Conservation (phyloP, 37 sponge, comb jelly and placozoan species). For the Ephydatia muelleri region DNA sequence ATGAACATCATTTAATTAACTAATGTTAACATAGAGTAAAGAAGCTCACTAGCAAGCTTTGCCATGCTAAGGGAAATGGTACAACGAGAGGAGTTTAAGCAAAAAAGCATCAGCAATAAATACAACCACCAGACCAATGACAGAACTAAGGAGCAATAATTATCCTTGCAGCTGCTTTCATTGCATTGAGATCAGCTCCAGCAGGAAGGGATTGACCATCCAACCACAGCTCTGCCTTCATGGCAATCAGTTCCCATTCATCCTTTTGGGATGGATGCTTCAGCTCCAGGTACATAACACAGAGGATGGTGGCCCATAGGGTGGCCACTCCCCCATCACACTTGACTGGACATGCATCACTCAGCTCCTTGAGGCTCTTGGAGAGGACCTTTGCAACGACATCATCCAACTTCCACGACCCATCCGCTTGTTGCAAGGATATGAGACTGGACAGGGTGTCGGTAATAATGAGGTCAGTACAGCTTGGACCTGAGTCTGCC, state of each 20-base stretch:
- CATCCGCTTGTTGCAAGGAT: slow-evolving; percentile 39
- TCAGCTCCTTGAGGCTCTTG: slow-evolving; percentile 20
- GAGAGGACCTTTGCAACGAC: slow-evolving; percentile 10
- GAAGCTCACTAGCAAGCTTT: too few relatives aligned
- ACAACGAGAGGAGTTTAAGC: too few relatives aligned
- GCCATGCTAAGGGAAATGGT: too few relatives aligned
- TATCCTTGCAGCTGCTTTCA: slow-evolving; percentile 2
- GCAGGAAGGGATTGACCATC: slow-evolving; percentile 11
- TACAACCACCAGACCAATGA: too few relatives aligned
- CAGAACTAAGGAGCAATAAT: background rate
- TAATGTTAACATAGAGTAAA: too few relatives aligned
- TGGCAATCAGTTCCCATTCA: slow-evolving; percentile 58
- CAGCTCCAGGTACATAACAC: slow-evolving; percentile 15
- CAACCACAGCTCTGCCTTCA: slow-evolving; percentile 55
- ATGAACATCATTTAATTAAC: too few relatives aligned
- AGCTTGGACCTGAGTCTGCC: background rate
- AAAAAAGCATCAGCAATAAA: too few relatives aligned
- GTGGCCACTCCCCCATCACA: slow-evolving; percentile 12
- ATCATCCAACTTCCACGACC: slow-evolving; percentile 30
- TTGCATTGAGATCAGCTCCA: background rate
- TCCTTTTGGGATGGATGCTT: slow-evolving; percentile 16
- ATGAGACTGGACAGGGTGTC: slow-evolving; percentile 16
- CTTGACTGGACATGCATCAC: slow-evolving; percentile 27
- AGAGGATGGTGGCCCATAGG: slow-evolving; percentile 53
- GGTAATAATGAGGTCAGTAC: background rate